Percentiles rank a stretch among this genome's conserved stretches.
These are phyloP conservation scores for Nomada hirtipes DNA, from an alignment of 2,888 invertebrate species.

Conservation along the genomic window DNA sequence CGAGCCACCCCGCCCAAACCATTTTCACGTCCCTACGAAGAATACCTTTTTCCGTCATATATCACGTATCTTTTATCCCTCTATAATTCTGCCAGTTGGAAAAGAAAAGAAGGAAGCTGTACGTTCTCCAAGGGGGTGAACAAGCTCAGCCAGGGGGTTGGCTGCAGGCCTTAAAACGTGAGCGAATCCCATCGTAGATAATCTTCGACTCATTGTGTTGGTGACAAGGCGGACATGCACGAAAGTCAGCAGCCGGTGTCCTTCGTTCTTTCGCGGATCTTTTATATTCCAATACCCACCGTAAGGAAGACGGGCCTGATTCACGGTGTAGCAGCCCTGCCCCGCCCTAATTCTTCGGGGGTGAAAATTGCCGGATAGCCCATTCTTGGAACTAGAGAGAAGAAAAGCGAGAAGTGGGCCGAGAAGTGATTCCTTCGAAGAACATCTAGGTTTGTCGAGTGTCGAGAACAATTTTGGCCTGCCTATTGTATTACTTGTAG, in stretches of 20 bases:
- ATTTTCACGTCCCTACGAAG: constrained; percentile 55
- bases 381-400: background rate
- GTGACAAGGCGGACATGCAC: constrained; percentile 74
- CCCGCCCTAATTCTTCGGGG: constrained; percentile 67
- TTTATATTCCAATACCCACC: constrained; percentile 58
- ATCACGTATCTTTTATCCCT: constrained; percentile 64
- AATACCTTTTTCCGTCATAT: constrained; percentile 62
- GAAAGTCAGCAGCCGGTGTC: constrained; percentile 47
- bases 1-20: constrained; percentile 30
- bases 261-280: constrained; percentile 53
- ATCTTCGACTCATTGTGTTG: constrained; percentile 79
- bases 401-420: background rate
- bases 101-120: constrained; percentile 22
- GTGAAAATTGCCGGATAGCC: constrained; percentile 38
- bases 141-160: constrained; percentile 47
- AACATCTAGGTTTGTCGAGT: background rate
- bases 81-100: constrained; percentile 12
- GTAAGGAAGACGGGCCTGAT: constrained; percentile 40
- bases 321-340: constrained; percentile 41
- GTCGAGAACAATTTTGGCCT: background rate
- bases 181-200: constrained; percentile 79
- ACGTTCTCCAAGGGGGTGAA: constrained; percentile 48
- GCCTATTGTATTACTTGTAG: background rate
- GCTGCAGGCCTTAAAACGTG: constrained; percentile 68
- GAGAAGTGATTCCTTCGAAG: constrained; percentile 6